Evolutionary conservation across 2,113 vertebrate species (phyloP), one percentile per base, ranked within the genome.

Genomic region (Pelecanoides urinatrix): DNA sequence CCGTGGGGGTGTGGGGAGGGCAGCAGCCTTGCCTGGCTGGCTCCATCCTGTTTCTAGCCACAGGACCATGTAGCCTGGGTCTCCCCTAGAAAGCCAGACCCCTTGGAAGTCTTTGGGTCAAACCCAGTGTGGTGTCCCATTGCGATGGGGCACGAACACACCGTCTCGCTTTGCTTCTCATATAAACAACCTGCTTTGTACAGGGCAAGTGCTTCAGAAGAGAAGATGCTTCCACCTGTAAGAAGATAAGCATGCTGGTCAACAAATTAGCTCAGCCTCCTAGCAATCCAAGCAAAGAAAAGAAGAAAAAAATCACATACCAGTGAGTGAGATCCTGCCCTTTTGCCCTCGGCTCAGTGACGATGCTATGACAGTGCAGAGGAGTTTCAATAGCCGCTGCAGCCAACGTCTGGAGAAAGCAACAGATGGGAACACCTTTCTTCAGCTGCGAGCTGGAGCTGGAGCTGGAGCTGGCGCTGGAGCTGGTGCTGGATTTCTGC

Each of bases 121-220:
- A 56, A 72, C 2, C 11, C 15, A 3, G 0, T 1, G 4, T 0
- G 12, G 17, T 4, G 49, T 56, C 63, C 58, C 22, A 1, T 13
- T 19, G 42, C 30, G 8, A 0, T 11, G 58, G 16, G 78, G 34
- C 63, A 47, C 71, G 19, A 25, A 8, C 22, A 7, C 32, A 34
- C 16, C 6, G 0, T 9, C 61, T 50, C 67, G 34, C 86, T 79
- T 12, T 16, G 29, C 30, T 53, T 14, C 62, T 55, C 36, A 2
- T 18, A 23, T 45, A 7, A n/a, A 16, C 38, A 61, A 4, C 16
- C n/a, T 30, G 58, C 44, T 86, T 11, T 17, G 8, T 6, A 20
- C 2, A 27, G 49, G 30, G 44, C 14, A 2, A 47, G 62, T 6
- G 23, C 55, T 65, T 16, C 66, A 3, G 32, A 17, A 10, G 38